phyloP scores from a whole-genome alignment of 2,797 vertebrate species.

The Cyprinodon diabolis region DNA sequence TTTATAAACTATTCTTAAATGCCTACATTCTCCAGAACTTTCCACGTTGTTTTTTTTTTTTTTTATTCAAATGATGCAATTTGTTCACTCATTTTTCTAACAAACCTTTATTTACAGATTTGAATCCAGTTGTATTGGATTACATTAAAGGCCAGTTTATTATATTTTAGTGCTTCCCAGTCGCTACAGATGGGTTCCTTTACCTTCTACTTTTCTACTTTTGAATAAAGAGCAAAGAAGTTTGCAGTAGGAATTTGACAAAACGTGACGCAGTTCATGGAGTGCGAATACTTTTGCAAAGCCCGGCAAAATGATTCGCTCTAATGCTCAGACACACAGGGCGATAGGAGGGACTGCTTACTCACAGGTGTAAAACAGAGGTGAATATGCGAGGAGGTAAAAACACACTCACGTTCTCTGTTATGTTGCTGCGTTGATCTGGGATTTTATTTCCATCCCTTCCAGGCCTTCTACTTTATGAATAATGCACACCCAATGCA shows the following conservation, averaged over 20 bases:
- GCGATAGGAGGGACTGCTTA: conserved; percentile 20
- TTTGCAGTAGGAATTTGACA: not conserved
- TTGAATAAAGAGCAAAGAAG: not conserved
- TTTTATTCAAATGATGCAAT: too few species aligned
- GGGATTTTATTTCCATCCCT: conserved; percentile 15
- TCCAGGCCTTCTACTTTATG: conserved; percentile 10
- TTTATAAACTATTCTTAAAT: too few species aligned
- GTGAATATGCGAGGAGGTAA: conserved; percentile 9
- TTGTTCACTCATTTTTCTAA: too few species aligned
- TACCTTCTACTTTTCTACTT: too few species aligned
- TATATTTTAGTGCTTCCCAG: too few species aligned
- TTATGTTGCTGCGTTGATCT: conserved; percentile 3
- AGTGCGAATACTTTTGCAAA: not conserved
- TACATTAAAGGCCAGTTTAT: too few species aligned
- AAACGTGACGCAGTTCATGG: not conserved
- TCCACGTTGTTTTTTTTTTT: too few species aligned
- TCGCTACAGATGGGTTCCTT: too few species aligned
- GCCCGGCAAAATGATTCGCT: not conserved
- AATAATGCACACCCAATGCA: conserved; percentile 12
- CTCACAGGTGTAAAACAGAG: conserved; percentile 24
- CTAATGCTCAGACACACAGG: conserved; percentile 1
- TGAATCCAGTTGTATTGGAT: too few species aligned
- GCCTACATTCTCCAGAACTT: too few species aligned
- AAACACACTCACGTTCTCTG: not conserved
- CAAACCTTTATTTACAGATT: too few species aligned